phyloP scores from a whole-genome alignment of 2,888 invertebrate species.

The Chrysomela aeneicollis region DNA sequence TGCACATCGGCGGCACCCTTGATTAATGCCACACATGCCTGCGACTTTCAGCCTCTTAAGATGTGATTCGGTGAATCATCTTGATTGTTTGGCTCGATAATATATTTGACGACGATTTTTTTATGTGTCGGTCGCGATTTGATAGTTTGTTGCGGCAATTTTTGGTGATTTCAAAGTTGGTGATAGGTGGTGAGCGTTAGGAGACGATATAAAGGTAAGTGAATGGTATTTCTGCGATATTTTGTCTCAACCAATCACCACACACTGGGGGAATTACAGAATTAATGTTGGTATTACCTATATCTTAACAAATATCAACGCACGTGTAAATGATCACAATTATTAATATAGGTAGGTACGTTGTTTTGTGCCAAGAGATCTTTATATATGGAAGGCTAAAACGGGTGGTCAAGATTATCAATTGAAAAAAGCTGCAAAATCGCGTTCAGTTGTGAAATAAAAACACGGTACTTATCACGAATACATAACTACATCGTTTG shows the following conservation, averaged over 20 bases:
- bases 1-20: conserved; percentile 41
- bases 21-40: conserved; percentile 37
- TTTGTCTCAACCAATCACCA: too few species aligned
- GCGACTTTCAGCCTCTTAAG: conserved; percentile 24
- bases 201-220: background rate
- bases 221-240: background rate
- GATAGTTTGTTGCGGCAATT: background rate
- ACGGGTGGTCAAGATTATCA: too few species aligned
- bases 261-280: too few species aligned
- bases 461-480: too few species aligned
- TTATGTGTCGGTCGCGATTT: background rate
- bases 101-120: conserved; percentile 20
- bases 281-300: too few species aligned
- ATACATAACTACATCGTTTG: too few species aligned
- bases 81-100: conserved; percentile 23
- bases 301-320: background rate
- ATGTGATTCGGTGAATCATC: conserved; percentile 38
- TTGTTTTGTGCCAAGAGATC: background rate
- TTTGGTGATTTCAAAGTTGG: background rate
- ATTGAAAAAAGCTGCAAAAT: too few species aligned
- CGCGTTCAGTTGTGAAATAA: too few species aligned
- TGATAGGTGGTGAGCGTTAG: background rate
- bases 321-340: background rate
- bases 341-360: background rate
- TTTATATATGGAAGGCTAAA: too few species aligned